A percentile compares a stretch with the other conserved stretches of the same genome.
Conservation (phyloP, 2,888 invertebrate genomes). For the Drosophila antonietae region DNA sequence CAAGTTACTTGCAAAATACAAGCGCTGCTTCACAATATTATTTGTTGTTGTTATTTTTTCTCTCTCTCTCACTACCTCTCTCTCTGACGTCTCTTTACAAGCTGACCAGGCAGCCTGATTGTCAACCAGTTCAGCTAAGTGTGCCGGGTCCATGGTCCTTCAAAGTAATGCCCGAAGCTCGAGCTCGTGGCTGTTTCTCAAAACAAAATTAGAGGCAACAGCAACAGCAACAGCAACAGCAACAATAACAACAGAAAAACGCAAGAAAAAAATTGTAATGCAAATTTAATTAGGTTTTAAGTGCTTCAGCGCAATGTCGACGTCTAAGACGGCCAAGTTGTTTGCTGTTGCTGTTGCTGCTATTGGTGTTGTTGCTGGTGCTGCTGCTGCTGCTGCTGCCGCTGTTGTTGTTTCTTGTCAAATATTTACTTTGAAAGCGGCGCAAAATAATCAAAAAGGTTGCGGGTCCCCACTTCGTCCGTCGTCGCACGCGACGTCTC, state of each 20-base stretch:
- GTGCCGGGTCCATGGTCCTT: slow-evolving; percentile 35
- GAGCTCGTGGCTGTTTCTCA: slow-evolving; percentile 71
- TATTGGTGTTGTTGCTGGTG: slow-evolving; percentile 20
- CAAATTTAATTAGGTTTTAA: slow-evolving; percentile 80
- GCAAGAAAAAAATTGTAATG: slow-evolving; percentile 78
- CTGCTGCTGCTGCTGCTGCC: slow-evolving; percentile 20
- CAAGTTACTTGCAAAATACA: slow-evolving; percentile 23
- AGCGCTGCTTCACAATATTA: slow-evolving; percentile 7
- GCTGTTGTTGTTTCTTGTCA: slow-evolving; percentile 63
- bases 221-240: slow-evolving; percentile 20
- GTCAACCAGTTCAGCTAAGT: slow-evolving; percentile 66
- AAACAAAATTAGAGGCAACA: slow-evolving; percentile 74
- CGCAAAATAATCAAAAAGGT: slow-evolving; percentile 76
- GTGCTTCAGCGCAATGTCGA: slow-evolving; percentile 72
- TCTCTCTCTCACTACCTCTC: background rate
- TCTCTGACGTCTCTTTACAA: background rate
- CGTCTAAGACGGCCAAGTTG: slow-evolving; percentile 60
- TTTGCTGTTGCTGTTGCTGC: slow-evolving; percentile 26
- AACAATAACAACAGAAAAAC: slow-evolving; percentile 39
- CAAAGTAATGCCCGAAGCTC: slow-evolving; percentile 58
- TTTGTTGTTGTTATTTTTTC: background rate
- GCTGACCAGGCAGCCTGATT: slow-evolving; percentile 54
- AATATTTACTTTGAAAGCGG: slow-evolving; percentile 77
- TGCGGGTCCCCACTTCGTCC: slow-evolving; percentile 26
- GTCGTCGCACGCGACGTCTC: background rate